Conservation (phyloP, 1,140 invertebrate genomes). For the Neodiprion virginianus region DNA sequence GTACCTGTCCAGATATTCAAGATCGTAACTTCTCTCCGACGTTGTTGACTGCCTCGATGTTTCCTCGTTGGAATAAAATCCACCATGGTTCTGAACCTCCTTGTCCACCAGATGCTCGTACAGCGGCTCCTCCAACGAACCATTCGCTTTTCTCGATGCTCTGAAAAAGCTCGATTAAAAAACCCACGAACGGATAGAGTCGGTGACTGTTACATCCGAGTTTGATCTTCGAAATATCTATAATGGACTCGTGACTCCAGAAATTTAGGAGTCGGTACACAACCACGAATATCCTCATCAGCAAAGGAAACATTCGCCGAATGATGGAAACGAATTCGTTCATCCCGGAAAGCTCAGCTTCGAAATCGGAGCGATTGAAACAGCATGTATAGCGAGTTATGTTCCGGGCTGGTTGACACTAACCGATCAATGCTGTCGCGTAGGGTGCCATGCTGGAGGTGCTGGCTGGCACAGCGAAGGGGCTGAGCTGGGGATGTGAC, state of each 20-base stretch:
- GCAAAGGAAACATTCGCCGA: too few relatives aligned
- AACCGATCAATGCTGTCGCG: constrained; percentile 41
- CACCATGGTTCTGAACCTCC: constrained; percentile 45
- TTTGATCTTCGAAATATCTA: too few relatives aligned
- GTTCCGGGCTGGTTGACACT: background rate
- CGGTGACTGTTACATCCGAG: too few relatives aligned
- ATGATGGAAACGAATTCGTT: too few relatives aligned
- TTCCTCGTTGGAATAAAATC: constrained; percentile 51
- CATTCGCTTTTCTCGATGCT: background rate
- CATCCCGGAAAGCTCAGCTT: too few relatives aligned
- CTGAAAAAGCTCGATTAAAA: background rate
- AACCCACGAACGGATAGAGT: background rate
- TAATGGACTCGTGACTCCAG: too few relatives aligned
- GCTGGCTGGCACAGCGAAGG: constrained; percentile 64
- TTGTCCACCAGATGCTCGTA: constrained; percentile 56
- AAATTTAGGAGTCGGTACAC: too few relatives aligned
- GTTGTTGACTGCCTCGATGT: constrained; percentile 30
- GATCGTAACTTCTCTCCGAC: constrained; percentile 30
- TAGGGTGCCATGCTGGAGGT: constrained; percentile 53
- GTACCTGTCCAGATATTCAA: constrained; percentile 36
- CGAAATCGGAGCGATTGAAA: too few relatives aligned
- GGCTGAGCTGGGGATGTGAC: constrained; percentile 70
- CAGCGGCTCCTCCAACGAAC: constrained; percentile 38
- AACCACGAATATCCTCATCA: too few relatives aligned
- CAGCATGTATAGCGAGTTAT: too few relatives aligned